A percentile compares a stretch with the other conserved stretches of the same genome.
These are phyloP conservation scores for Patella caerulea DNA, from an alignment of 2,888 invertebrate species.

Conservation along the genomic window DNA sequence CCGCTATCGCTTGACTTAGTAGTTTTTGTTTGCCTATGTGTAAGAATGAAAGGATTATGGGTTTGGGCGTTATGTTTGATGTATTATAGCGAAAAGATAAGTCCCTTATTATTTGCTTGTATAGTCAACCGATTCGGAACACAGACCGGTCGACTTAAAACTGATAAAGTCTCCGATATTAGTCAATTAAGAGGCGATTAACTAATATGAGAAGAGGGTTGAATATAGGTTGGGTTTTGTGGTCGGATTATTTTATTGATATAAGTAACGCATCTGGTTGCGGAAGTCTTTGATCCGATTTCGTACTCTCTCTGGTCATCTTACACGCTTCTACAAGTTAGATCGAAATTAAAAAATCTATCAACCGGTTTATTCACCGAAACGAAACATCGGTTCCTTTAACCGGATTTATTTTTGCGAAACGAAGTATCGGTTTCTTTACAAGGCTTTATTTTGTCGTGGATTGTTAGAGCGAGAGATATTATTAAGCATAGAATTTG, in stretches of 20 bases:
- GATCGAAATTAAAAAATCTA: not conserved
- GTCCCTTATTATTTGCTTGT: not conserved
- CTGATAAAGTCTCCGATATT: not conserved
- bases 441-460: slow-evolving; percentile 3
- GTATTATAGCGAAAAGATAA: not conserved
- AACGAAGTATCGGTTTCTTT: slow-evolving; percentile 7
- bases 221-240: not conserved
- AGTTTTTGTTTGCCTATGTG: too few species aligned
- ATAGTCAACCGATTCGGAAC: not conserved
- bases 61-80: not conserved
- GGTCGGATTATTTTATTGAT: slow-evolving; percentile 5
- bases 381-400: slow-evolving; percentile 10
- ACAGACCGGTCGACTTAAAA: not conserved
- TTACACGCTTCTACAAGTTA: not conserved
- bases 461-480: not conserved
- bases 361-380: not conserved
- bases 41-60: too few species aligned
- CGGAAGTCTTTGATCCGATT: not conserved
- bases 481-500: not conserved
- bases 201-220: not conserved
- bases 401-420: slow-evolving; percentile 6
- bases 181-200: slow-evolving; percentile 9
- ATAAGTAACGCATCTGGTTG: slow-evolving; percentile 6
- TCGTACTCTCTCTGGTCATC: too few species aligned
- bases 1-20: too few species aligned